A percentile compares a stretch with the other conserved stretches of the same genome.
phyloP scores from a whole-genome alignment of 2,888 invertebrate species.

The Caenorhabditis plicata region DNA sequence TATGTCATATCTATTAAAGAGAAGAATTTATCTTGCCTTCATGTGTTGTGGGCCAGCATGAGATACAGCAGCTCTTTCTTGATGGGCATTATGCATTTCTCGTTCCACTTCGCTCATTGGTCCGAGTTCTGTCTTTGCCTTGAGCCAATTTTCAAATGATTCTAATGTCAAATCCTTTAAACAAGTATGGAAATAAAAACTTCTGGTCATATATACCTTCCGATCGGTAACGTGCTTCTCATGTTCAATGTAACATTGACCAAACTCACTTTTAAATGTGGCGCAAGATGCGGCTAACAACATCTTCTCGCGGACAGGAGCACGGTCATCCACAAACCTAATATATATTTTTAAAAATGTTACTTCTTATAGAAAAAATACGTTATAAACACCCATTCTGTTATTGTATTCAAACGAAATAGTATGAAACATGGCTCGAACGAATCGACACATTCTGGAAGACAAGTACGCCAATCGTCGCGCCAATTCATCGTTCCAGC shows the following conservation, averaged over 20 bases:
- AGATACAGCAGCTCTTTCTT: slow-evolving; percentile 43
- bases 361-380: slow-evolving; percentile 32
- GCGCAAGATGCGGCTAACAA: slow-evolving; percentile 95
- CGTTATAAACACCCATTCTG: slow-evolving; percentile 78
- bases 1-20: background rate
- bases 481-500: slow-evolving; percentile 59
- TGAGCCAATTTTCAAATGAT: slow-evolving; percentile 81
- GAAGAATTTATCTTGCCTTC: slow-evolving; percentile 57
- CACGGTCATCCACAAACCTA: slow-evolving; percentile 90
- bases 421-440: slow-evolving; percentile 84
- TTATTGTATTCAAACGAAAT: slow-evolving; percentile 75
- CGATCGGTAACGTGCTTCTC: slow-evolving; percentile 83
- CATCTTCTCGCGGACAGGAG: slow-evolving; percentile 88
- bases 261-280: slow-evolving; percentile 93
- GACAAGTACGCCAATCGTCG: slow-evolving; percentile 58
- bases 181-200: slow-evolving; percentile 1
- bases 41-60: slow-evolving; percentile 65
- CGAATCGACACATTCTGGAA: slow-evolving; percentile 66
- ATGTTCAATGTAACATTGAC: slow-evolving; percentile 87
- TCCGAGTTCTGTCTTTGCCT: slow-evolving; percentile 79
- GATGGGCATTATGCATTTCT: slow-evolving; percentile 47
- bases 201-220: slow-evolving; percentile 25
- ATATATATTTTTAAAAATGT: slow-evolving; percentile 72
- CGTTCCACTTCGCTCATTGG: slow-evolving; percentile 77
- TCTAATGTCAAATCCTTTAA: slow-evolving; percentile 80